Percentiles rank a stretch among this genome's conserved stretches.
phyloP scores from a whole-genome alignment of 2,797 vertebrate genomes.

The Antrozous pallidus region DNA sequence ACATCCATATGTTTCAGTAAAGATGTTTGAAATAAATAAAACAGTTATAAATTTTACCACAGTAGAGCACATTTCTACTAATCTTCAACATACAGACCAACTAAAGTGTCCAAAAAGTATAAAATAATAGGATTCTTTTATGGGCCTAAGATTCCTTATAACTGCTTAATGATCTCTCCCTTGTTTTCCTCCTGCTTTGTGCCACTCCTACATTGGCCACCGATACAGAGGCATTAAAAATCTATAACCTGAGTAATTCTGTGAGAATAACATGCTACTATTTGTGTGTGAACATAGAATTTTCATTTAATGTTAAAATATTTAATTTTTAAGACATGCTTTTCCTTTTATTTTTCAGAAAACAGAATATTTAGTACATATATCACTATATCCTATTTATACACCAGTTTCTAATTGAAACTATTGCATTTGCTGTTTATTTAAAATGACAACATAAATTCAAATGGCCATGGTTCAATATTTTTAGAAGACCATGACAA shows the following conservation, averaged over 20 bases:
- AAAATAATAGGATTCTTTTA: constrained; percentile 7
- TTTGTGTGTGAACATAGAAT: constrained; percentile 32
- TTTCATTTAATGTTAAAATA: background rate
- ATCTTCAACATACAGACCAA: background rate
- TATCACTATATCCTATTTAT: background rate
- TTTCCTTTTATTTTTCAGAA: constrained; percentile 39
- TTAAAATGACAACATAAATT: background rate
- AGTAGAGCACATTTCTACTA: background rate
- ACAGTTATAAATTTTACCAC: background rate
- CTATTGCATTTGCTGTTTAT: background rate
- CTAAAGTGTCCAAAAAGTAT: background rate
- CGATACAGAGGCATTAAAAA: background rate
- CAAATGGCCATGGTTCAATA: background rate
- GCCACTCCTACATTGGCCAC: background rate
- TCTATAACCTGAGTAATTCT: background rate
- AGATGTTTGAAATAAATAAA: constrained; percentile 27
- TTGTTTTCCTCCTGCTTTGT: background rate
- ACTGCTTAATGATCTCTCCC: background rate
- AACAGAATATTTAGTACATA: background rate
- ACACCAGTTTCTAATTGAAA: background rate
- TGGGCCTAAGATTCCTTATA: background rate
- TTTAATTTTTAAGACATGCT: background rate
- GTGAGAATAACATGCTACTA: background rate
- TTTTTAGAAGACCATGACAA: background rate
- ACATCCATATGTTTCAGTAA: background rate